Percentiles rank a stretch among this genome's conserved stretches.
Evolutionary conservation across 1,140 invertebrate genomes (phyloP).

Genomic region (Drosophila pseudoobscura): DNA sequence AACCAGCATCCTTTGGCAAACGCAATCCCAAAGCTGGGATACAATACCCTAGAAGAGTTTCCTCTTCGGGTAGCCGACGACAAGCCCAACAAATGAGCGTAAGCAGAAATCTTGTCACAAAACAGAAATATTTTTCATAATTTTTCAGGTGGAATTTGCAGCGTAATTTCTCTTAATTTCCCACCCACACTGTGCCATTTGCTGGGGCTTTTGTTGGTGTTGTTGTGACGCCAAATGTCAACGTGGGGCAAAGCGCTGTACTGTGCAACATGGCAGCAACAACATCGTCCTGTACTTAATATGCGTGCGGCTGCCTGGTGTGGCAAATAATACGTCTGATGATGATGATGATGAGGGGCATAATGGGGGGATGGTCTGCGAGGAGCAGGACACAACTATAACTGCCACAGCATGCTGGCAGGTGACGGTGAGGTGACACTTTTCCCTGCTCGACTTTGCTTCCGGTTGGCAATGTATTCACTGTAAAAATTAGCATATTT

Average conservation of each 20-base stretch:
- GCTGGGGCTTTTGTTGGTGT: conserved; percentile 34
- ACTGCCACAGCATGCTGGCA: conserved; percentile 9
- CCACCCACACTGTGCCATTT: conserved; percentile 7
- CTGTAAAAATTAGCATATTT: conserved; percentile 82
- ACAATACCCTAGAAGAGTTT: conserved; percentile 7
- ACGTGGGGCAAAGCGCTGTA: conserved; percentile 46
- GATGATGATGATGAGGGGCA: conserved; percentile 33
- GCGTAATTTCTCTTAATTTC: conserved; percentile 77
- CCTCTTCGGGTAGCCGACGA: conserved; percentile 2
- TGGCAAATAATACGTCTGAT: conserved; percentile 73
- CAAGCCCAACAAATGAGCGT: conserved; percentile 64
- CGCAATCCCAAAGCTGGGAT: conserved; percentile 2
- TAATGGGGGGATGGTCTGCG: conserved; percentile 13
- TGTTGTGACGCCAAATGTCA: conserved; percentile 70
- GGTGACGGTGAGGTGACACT: conserved; percentile 10
- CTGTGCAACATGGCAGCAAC: conserved; percentile 60
- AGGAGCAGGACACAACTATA: conserved; percentile 36
- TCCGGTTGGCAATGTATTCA: conserved; percentile 68
- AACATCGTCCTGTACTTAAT: conserved; percentile 71
- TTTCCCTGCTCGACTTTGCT: conserved; percentile 3
- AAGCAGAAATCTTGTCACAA: conserved; percentile 73
- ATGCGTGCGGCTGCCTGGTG: conserved; percentile 66
- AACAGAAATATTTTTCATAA: conserved; percentile 64
- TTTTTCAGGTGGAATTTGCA: conserved; percentile 73
- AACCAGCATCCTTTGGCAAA: not conserved